Evolutionary conservation across 2,888 invertebrate species (phyloP).

Genomic region (Tiliacea citrago): DNA sequence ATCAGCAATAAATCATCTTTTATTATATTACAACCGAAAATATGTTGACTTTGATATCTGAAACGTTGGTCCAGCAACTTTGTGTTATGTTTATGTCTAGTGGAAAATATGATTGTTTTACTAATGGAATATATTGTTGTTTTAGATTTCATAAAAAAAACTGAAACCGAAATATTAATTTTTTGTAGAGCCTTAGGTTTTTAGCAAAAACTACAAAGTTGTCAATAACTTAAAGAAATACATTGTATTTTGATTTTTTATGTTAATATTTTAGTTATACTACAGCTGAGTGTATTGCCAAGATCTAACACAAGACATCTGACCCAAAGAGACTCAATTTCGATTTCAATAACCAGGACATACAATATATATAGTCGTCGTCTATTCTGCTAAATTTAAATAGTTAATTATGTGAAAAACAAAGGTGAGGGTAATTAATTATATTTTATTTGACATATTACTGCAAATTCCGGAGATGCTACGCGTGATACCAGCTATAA

Average conservation of each 20-base stretch:
- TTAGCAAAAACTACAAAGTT: not conserved
- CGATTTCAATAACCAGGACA: slow-evolving; percentile 49
- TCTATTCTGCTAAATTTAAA: slow-evolving; percentile 52
- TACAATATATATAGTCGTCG: slow-evolving; percentile 33
- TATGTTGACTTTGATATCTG: slow-evolving; percentile 19
- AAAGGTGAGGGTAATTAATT: slow-evolving; percentile 79
- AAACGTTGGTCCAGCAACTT: slow-evolving; percentile 10
- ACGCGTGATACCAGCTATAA: slow-evolving; percentile 75
- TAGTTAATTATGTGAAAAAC: slow-evolving; percentile 65
- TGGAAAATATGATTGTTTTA: slow-evolving; percentile 17
- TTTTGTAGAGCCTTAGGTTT: too few relatives aligned
- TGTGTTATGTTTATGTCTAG: slow-evolving; percentile 16
- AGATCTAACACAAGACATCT: slow-evolving; percentile 1
- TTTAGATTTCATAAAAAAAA: not conserved
- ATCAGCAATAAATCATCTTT: slow-evolving; percentile 32
- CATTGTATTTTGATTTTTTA: not conserved
- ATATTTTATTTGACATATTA: slow-evolving; percentile 75
- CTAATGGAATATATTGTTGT: slow-evolving; percentile 18
- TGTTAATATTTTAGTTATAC: not conserved
- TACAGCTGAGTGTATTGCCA: not conserved
- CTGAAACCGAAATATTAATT: not conserved
- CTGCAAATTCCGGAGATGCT: slow-evolving; percentile 79
- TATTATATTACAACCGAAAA: slow-evolving; percentile 24
- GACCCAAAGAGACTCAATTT: slow-evolving; percentile 31
- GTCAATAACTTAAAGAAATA: not conserved